These are phyloP conservation scores for Coenonympha arcania DNA, from an alignment of 2,888 invertebrate species.

Conservation along the genomic window DNA sequence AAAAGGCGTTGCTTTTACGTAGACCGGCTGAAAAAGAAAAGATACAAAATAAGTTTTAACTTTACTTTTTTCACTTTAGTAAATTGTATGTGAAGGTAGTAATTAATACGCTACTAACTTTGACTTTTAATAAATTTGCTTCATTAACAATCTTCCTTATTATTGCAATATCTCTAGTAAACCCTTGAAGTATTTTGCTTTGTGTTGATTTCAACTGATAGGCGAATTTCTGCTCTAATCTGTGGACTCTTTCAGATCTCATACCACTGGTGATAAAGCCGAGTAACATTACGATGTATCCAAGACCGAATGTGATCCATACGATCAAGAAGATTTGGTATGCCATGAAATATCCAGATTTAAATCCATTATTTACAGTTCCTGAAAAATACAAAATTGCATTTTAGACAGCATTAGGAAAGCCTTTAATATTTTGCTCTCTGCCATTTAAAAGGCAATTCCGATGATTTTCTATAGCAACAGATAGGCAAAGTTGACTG, in stretches of 20 bases:
- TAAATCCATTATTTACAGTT: slow-evolving; percentile 65
- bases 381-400: slow-evolving; percentile 54
- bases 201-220: slow-evolving; percentile 85
- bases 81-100: neutral
- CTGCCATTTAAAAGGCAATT: too few species aligned
- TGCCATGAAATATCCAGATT: slow-evolving; percentile 77
- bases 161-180: slow-evolving; percentile 82
- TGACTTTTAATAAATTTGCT: slow-evolving; percentile 85
- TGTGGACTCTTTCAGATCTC: slow-evolving; percentile 81
- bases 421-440: too few species aligned
- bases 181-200: slow-evolving; percentile 82
- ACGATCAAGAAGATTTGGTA: slow-evolving; percentile 87
- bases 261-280: slow-evolving; percentile 87
- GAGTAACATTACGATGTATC: slow-evolving; percentile 91
- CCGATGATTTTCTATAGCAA: too few species aligned
- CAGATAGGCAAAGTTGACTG: too few species aligned
- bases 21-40: slow-evolving; percentile 78
- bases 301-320: slow-evolving; percentile 94
- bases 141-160: slow-evolving; percentile 85
- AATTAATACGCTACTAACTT: slow-evolving; percentile 69
- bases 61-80: too few species aligned
- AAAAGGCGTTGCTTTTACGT: slow-evolving; percentile 75
- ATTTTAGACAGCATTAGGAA: too few species aligned
- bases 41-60: neutral
- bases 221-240: slow-evolving; percentile 84